Percentiles rank a stretch among this genome's conserved stretches.
Conservation (phyloP, 2,797 vertebrate species). For the Poecilia picta region DNA sequence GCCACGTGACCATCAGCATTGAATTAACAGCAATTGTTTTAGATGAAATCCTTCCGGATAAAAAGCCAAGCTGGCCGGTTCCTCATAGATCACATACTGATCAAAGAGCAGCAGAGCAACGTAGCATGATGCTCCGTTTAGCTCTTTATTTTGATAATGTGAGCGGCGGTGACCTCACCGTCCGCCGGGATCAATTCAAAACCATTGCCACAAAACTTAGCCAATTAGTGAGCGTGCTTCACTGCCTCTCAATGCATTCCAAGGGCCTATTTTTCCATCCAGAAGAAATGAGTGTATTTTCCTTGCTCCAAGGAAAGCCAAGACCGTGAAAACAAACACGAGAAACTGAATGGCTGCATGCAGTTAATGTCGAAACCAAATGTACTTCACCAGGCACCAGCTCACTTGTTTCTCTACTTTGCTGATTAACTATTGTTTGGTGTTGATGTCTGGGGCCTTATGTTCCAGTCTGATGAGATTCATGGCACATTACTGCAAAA, state of each 20-base stretch:
- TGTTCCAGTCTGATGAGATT: slow-evolving; percentile 36
- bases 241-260: slow-evolving; percentile 71
- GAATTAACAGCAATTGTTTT: slow-evolving; percentile 26
- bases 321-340: slow-evolving; percentile 60
- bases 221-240: slow-evolving; percentile 79
- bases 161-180: slow-evolving; percentile 78
- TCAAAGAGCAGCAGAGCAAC: slow-evolving; percentile 42
- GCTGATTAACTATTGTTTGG: slow-evolving; percentile 68
- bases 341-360: slow-evolving; percentile 69
- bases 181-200: slow-evolving; percentile 83
- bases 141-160: slow-evolving; percentile 75
- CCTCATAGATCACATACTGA: slow-evolving; percentile 60
- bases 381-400: slow-evolving; percentile 54
- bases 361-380: slow-evolving; percentile 76
- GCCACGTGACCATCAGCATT: not conserved
- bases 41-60: slow-evolving; percentile 35
- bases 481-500: slow-evolving; percentile 79
- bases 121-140: slow-evolving; percentile 30
- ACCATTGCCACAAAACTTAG: slow-evolving; percentile 77
- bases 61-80: slow-evolving; percentile 22
- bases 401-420: slow-evolving; percentile 62
- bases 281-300: slow-evolving; percentile 69
- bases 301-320: slow-evolving; percentile 50
- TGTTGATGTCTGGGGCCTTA: slow-evolving; percentile 21
- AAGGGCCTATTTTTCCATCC: slow-evolving; percentile 70